Base-by-base conservation (phyloP, 2,797 vertebrate species). In the Lagocephalus sceleratus region DNA sequence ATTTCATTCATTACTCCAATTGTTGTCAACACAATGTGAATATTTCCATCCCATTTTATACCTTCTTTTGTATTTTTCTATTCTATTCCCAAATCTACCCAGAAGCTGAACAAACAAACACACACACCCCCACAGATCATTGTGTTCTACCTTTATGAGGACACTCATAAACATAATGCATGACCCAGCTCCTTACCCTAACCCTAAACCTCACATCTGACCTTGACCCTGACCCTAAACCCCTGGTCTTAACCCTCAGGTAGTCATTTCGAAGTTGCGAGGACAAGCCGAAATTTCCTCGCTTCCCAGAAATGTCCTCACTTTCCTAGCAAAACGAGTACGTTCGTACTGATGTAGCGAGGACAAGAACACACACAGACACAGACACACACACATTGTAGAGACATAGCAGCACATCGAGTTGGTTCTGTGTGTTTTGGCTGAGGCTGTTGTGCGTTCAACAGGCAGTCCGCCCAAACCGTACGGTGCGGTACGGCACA, bases 381-480 rank as follows among this genome's bases (percentile, higher is more conserved):
- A 42, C 56, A 41, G 38, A 54, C 41, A 60, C 41, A 47, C 35
- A 51, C 45, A 25, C 45, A 60, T 29, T 63, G 57, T 60, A 59
- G 51, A 78, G 61, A 75, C 69, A 52, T 51, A 71, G 77, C 60
- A 74, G 69, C 55, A 47, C 71, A 77, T 63, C 73, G 51, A 65
- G 62, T 63, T 69, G 69, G 75, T 78, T 81, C 51, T 88, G 86
- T 89, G 78, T 89, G 83, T 85, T 83, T 89, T 89, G 87, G 89
- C 88, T 66, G 57, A 67, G 47, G 51, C 73, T 67, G 68, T 55
- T 71, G 76, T 72, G 87, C 81, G 77, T 88, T 87, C 81, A 87
- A 85, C 79, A 85, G 85, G 85, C 85, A 83, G 73, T 75, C 75
- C 54, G 86, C 86, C 85, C 79, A 64, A 76, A 57, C 75, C 83